phyloP scores from a whole-genome alignment of 2,113 vertebrate species.

The Zosterops borbonicus region DNA sequence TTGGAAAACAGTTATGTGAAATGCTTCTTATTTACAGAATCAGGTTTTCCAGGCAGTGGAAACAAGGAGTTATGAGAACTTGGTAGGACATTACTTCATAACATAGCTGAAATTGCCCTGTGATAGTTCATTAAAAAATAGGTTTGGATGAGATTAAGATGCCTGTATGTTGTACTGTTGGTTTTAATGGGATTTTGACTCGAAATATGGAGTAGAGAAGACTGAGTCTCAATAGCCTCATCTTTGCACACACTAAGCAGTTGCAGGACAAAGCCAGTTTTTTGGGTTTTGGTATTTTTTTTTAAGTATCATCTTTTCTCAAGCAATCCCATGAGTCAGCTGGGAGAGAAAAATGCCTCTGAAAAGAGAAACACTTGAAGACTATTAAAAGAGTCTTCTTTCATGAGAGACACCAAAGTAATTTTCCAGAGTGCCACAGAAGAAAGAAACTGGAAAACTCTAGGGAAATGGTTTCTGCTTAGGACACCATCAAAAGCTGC shows the following conservation, averaged over 20 bases:
- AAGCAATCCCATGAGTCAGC: not conserved
- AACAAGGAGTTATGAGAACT: not conserved
- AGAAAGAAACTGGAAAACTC: not conserved
- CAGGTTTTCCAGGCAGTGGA: not conserved
- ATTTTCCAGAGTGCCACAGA: not conserved
- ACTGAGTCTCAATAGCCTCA: not conserved
- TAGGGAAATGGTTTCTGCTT: not conserved
- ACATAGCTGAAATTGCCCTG: not conserved
- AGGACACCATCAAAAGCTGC: slow-evolving; percentile 14
- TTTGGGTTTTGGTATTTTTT: not conserved
- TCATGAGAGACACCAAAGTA: not conserved
- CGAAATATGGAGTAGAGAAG: not conserved
- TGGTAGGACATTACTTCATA: not conserved
- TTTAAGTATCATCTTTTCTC: not conserved
- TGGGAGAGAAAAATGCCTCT: slow-evolving; percentile 25
- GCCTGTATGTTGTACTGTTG: not conserved
- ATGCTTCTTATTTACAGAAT: not conserved
- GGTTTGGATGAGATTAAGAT: not conserved
- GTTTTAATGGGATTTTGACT: not conserved
- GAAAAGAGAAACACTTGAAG: not conserved
- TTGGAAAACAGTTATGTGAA: not conserved
- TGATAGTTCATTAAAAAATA: not conserved
- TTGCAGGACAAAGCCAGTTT: not conserved
- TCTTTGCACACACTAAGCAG: not conserved
- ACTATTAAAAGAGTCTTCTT: slow-evolving; percentile 28